Percentiles rank a stretch among this genome's conserved stretches.
phyloP scores from a whole-genome alignment of 2,113 vertebrate genomes.

The Mohoua ochrocephala region DNA sequence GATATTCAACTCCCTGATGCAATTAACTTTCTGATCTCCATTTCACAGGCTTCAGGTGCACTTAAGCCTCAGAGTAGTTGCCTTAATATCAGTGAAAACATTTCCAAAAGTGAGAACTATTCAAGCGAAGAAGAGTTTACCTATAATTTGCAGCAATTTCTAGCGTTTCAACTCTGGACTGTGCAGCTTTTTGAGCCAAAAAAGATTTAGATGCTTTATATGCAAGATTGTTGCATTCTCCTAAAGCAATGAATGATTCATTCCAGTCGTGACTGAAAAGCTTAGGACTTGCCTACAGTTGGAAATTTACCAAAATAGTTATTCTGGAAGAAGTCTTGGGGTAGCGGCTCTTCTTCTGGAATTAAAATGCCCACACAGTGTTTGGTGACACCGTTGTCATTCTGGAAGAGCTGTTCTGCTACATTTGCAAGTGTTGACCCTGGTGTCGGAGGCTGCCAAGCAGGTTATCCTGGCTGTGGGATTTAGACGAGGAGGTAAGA shows the following conservation, averaged over 20 bases:
- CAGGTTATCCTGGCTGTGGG: background rate
- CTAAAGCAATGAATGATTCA: conserved; percentile 59
- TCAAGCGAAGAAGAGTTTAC: background rate
- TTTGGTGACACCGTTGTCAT: background rate
- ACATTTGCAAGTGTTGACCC: conserved; percentile 25
- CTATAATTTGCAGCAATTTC: background rate
- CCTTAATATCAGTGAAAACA: background rate
- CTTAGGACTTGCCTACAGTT: conserved; percentile 54
- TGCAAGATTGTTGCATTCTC: conserved; percentile 28
- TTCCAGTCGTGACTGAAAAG: conserved; percentile 65
- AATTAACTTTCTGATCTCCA: background rate
- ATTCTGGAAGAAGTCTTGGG: conserved; percentile 53
- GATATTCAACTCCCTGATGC: background rate
- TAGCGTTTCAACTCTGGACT: background rate
- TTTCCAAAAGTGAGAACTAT: background rate
- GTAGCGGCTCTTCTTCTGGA: conserved; percentile 22
- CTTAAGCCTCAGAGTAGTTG: background rate
- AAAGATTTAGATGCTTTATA: conserved; percentile 2
- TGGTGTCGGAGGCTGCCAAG: background rate
- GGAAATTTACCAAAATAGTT: conserved; percentile 64
- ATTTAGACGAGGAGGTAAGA: background rate
- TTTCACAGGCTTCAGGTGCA: background rate
- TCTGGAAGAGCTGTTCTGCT: background rate
- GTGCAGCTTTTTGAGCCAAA: background rate
- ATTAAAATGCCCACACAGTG: conserved; percentile 40